Conservation (phyloP, 2,888 invertebrate species). For the Cerastis leucographa region DNA sequence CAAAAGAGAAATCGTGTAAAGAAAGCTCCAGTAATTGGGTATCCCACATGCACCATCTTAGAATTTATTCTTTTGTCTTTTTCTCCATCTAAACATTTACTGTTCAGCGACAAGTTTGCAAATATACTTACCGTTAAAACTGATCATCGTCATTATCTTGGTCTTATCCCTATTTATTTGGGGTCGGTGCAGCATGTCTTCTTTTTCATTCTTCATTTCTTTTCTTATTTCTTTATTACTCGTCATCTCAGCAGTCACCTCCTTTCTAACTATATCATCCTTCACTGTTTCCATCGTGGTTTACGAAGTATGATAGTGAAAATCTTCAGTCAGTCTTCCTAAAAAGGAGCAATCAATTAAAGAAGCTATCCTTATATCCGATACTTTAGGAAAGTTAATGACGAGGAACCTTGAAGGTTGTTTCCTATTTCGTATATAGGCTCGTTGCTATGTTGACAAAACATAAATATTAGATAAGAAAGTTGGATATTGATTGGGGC, state of each 20-base stretch:
- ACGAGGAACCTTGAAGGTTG: conserved; percentile 11
- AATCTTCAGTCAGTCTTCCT: background rate
- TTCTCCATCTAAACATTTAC: background rate
- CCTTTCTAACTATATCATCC: background rate
- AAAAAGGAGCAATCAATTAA: background rate
- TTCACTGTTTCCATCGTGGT: background rate
- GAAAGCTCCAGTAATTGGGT: background rate
- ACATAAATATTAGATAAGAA: conserved; percentile 37
- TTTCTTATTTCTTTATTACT: background rate
- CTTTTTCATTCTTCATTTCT: background rate
- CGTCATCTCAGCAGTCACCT: background rate
- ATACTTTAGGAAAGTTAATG: conserved; percentile 3
- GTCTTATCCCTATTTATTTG: background rate
- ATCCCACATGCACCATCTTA: background rate
- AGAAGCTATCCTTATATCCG: background rate
- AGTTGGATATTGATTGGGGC: conserved; percentile 43
- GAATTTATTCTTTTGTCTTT: background rate
- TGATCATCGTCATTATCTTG: background rate
- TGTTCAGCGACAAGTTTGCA: background rate
- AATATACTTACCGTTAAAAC: too few relatives aligned
- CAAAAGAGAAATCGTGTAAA: background rate
- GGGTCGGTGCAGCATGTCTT: background rate
- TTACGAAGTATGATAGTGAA: background rate
- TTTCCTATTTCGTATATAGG: conserved; percentile 23
- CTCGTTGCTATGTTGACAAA: conserved; percentile 24